Conservation (phyloP, 37 sponge, comb jelly and placozoan species). For the Chondrilla cf. caribensis region DNA sequence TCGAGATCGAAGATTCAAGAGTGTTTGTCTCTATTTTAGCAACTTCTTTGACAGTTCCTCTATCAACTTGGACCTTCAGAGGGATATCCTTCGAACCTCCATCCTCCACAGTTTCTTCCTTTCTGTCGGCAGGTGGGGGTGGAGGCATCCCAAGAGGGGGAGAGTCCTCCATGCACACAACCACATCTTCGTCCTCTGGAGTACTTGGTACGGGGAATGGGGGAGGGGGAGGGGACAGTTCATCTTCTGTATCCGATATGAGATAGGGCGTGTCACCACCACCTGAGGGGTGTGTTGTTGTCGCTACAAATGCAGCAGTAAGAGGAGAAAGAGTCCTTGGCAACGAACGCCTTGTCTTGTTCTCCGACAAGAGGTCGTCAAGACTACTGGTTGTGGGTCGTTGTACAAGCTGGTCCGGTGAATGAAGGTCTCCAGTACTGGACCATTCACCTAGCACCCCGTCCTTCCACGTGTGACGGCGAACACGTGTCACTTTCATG, state of each 20-base stretch:
- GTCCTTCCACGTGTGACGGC: slow-evolving; percentile 14
- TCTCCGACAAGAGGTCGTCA: neutral
- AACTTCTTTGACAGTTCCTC: no score
- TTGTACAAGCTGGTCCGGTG: neutral
- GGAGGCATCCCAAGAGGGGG: neutral
- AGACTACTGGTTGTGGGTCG: neutral
- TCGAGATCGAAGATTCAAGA: no score
- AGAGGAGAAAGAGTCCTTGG: slow-evolving; percentile 11
- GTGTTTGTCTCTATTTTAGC: no score
- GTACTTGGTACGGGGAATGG: neutral
- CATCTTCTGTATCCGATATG: neutral
- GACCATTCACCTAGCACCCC: neutral
- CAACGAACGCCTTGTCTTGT: neutral
- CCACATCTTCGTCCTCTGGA: neutral
- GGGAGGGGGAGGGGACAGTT: neutral
- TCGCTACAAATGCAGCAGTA: neutral
- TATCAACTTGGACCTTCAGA: no score
- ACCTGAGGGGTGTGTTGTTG: neutral
- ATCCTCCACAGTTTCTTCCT: no score
- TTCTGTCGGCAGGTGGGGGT: neutral
- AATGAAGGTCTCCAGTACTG: neutral
- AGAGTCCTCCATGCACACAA: neutral
- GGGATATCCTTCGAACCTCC: no score
- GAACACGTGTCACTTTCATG: slow-evolving; percentile 16
- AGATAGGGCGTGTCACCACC: neutral